phyloP scores from a whole-genome alignment of 2,888 invertebrate species.

The Mycalesis mineus region DNA sequence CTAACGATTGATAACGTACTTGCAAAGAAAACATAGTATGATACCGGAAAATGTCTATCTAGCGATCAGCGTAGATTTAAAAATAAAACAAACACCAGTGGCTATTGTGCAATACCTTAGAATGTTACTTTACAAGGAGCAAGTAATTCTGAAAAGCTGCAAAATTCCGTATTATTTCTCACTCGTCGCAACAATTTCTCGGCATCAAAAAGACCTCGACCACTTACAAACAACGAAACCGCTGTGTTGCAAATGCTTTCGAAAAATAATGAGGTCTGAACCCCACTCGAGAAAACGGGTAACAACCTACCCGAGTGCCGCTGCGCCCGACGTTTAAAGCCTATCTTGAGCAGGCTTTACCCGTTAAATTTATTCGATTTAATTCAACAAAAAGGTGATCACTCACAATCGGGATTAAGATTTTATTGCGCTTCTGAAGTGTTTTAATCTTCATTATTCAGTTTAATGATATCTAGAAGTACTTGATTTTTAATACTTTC shows the following conservation, averaged over 20 bases:
- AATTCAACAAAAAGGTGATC: conserved; percentile 10
- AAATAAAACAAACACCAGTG: not conserved
- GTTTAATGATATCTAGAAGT: not conserved
- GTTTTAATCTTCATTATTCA: not conserved
- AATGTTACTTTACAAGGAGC: conserved; percentile 8
- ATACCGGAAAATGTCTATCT: no score
- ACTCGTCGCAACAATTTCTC: conserved; percentile 23
- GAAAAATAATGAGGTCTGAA: conserved; percentile 60
- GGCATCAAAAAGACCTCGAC: conserved; percentile 32
- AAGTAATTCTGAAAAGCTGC: conserved; percentile 4
- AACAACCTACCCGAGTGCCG: conserved; percentile 30
- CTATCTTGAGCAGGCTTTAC: conserved; percentile 14
- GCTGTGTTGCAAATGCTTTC: conserved; percentile 59
- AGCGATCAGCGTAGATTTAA: not conserved
- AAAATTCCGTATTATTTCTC: conserved; percentile 19
- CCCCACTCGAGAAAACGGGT: conserved; percentile 52
- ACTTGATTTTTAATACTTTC: no score
- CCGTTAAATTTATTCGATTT: conserved; percentile 22
- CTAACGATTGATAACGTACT: no score
- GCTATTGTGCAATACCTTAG: not conserved
- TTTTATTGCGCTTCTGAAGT: not conserved
- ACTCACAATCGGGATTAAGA: conserved; percentile 9
- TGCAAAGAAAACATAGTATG: no score
- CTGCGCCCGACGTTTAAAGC: conserved; percentile 22
- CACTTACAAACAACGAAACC: conserved; percentile 43